Conservation (phyloP, 2,113 vertebrate genomes). For the Circaetus gallicus region DNA sequence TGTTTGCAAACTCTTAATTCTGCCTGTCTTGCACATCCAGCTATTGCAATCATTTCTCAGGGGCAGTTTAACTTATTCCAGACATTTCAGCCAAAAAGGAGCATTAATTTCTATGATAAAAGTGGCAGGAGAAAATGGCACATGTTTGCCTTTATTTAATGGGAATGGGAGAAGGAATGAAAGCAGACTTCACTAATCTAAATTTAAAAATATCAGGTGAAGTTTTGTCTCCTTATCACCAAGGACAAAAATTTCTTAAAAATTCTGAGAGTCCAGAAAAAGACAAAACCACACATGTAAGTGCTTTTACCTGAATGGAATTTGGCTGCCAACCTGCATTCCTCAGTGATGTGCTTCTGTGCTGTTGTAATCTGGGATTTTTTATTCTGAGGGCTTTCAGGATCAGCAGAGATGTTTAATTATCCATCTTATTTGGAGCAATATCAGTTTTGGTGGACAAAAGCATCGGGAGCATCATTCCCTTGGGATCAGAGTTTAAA, state of each 20-base stretch:
- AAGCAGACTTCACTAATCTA: not conserved
- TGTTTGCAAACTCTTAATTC: not conserved
- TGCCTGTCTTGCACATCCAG: not conserved
- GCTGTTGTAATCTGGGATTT: not conserved
- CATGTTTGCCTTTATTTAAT: not conserved
- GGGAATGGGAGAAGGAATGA: not conserved
- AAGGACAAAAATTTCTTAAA: not conserved
- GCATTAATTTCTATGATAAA: not conserved
- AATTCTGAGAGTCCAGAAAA: not conserved
- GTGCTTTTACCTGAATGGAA: not conserved
- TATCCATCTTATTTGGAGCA: not conserved
- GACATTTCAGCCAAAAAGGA: not conserved
- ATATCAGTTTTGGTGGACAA: not conserved
- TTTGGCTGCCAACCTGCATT: not conserved
- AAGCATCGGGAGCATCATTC: accelerated
- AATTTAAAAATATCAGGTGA: not conserved
- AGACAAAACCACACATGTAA: not conserved
- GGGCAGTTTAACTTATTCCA: not conserved
- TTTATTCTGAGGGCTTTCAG: not conserved
- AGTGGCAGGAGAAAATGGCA: not conserved
- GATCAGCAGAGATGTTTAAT: not conserved
- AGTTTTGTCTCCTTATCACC: not conserved
- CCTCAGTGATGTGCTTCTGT: not conserved
- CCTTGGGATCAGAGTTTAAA: not conserved
- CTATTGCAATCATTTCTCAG: not conserved